Evolutionary conservation across 2,888 invertebrate genomes (phyloP).

Genomic region (Sinelater perroti): DNA sequence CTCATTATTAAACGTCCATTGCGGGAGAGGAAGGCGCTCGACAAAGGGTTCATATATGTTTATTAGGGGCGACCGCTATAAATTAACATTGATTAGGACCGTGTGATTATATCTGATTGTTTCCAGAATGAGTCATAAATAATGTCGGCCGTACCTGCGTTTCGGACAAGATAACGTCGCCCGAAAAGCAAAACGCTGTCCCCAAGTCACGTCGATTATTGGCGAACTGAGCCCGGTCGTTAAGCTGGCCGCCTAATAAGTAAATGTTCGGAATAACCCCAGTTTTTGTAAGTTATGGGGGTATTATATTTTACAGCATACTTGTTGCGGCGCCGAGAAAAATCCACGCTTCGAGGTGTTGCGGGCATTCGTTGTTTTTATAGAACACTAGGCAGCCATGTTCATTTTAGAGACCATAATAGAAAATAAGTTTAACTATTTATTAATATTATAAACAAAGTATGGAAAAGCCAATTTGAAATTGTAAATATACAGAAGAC

Average conservation of each 20-base stretch:
- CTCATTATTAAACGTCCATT: slow-evolving; percentile 57
- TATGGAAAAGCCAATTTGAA: too few relatives aligned
- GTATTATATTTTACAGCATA: slow-evolving; percentile 32
- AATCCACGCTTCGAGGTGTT: too few relatives aligned
- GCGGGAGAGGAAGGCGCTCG: slow-evolving; percentile 44
- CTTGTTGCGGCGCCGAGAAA: too few relatives aligned
- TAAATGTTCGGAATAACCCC: slow-evolving; percentile 35
- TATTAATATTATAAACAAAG: too few relatives aligned
- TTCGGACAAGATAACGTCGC: slow-evolving; percentile 43
- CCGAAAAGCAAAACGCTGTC: slow-evolving; percentile 45
- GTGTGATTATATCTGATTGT: slow-evolving; percentile 62
- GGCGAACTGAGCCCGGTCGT: slow-evolving; percentile 37
- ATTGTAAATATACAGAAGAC: too few relatives aligned
- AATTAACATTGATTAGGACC: slow-evolving; percentile 63
- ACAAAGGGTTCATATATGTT: slow-evolving; percentile 62
- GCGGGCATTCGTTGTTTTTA: too few relatives aligned
- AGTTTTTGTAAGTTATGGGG: slow-evolving; percentile 27
- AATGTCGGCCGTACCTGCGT: slow-evolving; percentile 50
- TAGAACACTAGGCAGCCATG: slow-evolving; percentile 16
- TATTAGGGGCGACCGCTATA: slow-evolving; percentile 60
- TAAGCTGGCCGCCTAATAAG: slow-evolving; percentile 37
- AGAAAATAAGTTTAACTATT: too few relatives aligned
- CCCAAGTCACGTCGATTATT: slow-evolving; percentile 39
- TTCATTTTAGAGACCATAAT: too few relatives aligned
- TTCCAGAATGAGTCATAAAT: slow-evolving; percentile 59